A percentile compares a stretch with the other conserved stretches of the same genome.
Conservation (phyloP, 2,797 vertebrate species). For the Chiroxiphia lanceolata region DNA sequence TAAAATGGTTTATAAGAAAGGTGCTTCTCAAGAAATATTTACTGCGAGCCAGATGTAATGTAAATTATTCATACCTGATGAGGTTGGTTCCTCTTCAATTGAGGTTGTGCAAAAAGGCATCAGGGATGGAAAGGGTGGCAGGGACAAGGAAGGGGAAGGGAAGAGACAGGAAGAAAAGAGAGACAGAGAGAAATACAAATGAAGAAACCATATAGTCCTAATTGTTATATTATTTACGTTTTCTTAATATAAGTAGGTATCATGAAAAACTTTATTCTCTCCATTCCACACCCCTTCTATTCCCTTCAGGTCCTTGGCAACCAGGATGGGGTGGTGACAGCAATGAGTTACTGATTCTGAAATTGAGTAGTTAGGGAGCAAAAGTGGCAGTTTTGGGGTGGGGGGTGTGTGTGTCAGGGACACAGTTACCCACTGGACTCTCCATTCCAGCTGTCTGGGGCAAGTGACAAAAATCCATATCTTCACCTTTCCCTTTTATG, state of each 20-base stretch:
- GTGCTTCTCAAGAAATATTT: background rate
- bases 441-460: background rate
- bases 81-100: conserved; percentile 74
- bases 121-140: background rate
- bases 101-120: conserved; percentile 28
- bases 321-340: background rate
- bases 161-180: background rate
- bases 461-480: background rate
- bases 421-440: background rate
- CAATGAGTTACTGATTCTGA: background rate
- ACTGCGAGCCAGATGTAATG: background rate
- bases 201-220: background rate
- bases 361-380: background rate
- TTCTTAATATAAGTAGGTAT: background rate
- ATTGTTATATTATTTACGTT: background rate
- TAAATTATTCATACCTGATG: conserved; percentile 66
- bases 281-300: background rate
- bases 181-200: background rate
- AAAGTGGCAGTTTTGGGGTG: background rate
- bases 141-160: background rate
- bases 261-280: background rate
- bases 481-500: background rate
- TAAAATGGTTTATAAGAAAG: background rate
- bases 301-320: background rate
- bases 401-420: too few relatives aligned